A percentile compares a stretch with the other conserved stretches of the same genome.
phyloP scores from a whole-genome alignment of 1,140 invertebrate genomes.

The Drosophila micromelanica region DNA sequence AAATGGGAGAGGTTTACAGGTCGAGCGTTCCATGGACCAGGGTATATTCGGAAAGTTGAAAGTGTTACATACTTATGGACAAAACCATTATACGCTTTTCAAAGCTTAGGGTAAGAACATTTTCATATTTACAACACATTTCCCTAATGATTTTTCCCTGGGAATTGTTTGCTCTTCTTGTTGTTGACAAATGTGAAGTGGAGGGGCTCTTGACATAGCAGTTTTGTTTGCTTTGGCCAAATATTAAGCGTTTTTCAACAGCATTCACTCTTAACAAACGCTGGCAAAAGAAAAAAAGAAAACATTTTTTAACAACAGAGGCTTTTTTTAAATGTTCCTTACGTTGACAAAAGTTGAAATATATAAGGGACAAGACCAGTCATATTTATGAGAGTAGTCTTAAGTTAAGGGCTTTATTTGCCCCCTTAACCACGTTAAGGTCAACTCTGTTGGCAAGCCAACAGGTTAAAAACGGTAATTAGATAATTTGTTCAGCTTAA shows the following conservation, averaged over 20 bases:
- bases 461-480: conserved; percentile 13
- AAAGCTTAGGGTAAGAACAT: neutral
- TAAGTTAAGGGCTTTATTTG: conserved; percentile 20
- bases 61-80: no score
- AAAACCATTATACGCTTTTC: no score
- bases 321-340: neutral
- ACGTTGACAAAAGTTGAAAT: neutral
- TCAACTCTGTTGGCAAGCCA: conserved; percentile 6
- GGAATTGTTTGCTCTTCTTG: conserved; percentile 17
- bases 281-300: neutral
- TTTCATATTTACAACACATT: conserved; percentile 10
- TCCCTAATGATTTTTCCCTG: conserved; percentile 14
- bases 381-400: conserved; percentile 2
- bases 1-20: no score
- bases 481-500: neutral
- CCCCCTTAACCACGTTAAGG: conserved; percentile 1
- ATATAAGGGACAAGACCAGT: no score
- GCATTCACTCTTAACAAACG: conserved; percentile 8
- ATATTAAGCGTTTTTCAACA: conserved; percentile 17
- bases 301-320: neutral
- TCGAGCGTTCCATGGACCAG: no score
- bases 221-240: conserved; percentile 17
- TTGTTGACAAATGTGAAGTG: conserved; percentile 16
- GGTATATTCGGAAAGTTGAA: no score
- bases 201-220: conserved; percentile 7